Base-by-base conservation (phyloP, 1,140 invertebrate species). In the Plutomurus gul region DNA sequence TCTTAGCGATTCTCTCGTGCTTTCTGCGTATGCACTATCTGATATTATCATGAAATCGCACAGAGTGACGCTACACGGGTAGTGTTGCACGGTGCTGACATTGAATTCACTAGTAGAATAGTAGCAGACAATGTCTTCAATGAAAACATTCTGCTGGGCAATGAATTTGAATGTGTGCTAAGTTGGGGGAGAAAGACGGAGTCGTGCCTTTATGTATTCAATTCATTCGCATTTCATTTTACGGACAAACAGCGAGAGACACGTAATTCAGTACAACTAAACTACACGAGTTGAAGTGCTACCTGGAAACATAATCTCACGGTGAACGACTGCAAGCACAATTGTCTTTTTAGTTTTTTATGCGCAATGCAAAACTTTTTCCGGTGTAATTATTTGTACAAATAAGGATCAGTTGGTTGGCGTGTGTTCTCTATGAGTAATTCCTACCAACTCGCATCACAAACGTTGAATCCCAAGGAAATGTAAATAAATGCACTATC, bases 101-200 rank as follows among this genome's bases (percentile, higher is more conserved):
- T 13, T 65, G 56, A 65, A 65, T 65, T 33, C 56, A 43, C 11
- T 10, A 43, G 16, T 13, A 33, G 56, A 33, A 65, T 25, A 33
- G 18, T 65, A 33, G 7, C n/a, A 43, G 39, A 43, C 6, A 60
- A 65, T 30, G n/a, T n/a, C n/a, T n/a, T n/a, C n/a, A n/a, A n/a
- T n/a, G 16, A 36, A 18, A 65, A n/a, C 16, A 18, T 65, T 65
- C 56, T 65, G 27, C 56, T 65, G 27, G 56, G 56, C 27, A n/a
- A 65, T 65, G 56, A 65, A 36, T 65, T 65, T 65, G 56, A 65
- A 65, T 65, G 39, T 43, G n/a, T 43, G 7, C 10, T 13, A 43
- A 43, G 39, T 43, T 43, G 39, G 39, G 39, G n/a, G n/a, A 43
- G n/a, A 10, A 43, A 2, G n/a, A 43, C n/a, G n/a, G 11, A 13